Evolutionary conservation across 2,888 invertebrate species (phyloP), one percentile per base, ranked within the genome.

Genomic region (Corbicula japonica): DNA sequence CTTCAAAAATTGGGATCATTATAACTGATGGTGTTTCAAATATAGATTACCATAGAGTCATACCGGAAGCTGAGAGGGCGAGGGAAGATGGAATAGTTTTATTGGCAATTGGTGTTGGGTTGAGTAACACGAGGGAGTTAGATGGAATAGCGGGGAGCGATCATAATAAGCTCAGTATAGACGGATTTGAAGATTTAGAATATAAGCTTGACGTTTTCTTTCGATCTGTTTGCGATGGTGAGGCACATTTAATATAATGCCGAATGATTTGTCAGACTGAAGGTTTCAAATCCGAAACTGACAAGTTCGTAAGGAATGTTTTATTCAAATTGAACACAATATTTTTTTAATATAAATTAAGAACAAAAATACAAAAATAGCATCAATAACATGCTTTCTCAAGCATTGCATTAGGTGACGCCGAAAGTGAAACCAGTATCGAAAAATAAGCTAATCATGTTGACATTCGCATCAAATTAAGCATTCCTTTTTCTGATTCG

Each of bases 11-110:
- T 68, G 88, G 83, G n/a, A 86, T 92, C 32, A 75, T 92, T 50
- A 82, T 92, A 28, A 92, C 92, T 21, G 92, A 92, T 75, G 92
- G 92, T 15, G 88, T 88, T 18, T 91, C 91, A 15, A 92, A 92
- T 80, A 90, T 92, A 50, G 87, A 92, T 56, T 83, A 85, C 2
- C 80, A 88, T 32, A 73, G 76, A 56, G 91, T 91, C 3, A 68
- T 88, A 26, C 88, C 87, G 1, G 88, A 90, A 68, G 90, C 92
- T 10, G 83, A 86, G 38, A 28, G 71, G 28, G 86, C 90, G 26
- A 78, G 86, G 21, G 70, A 62, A 21, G 79, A 74, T 26, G 85
- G 83, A 30, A 88, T 90, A 35, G 76, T 85, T 26, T 81, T 89
- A n/a, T 87, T 88, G 66, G 89, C 86, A 44, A 85, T 90, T 58